Base-by-base conservation (phyloP, 2,113 vertebrate species). In the Riparia riparia region DNA sequence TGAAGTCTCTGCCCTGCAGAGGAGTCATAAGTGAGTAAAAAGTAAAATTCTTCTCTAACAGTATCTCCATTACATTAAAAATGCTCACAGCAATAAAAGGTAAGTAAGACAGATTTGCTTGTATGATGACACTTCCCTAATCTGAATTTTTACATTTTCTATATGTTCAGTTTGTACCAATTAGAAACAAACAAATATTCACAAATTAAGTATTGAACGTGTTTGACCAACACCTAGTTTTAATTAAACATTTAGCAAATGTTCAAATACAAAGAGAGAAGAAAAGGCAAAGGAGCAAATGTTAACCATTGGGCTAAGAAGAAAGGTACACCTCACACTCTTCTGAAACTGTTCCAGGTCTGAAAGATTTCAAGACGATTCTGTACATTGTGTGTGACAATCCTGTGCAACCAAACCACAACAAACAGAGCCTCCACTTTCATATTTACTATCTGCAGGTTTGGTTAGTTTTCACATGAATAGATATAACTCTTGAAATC, bases 381-480 rank as follows among this genome's bases (percentile, higher is more conserved):
- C 15, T 45, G 32, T 18, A 41, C 8, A 37, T 7, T n/a, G 11
- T 6, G 2, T 34, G 28, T 78, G 77, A 86, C 83, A 79, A 72
- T 29, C 45, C 89, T 65, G 57, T 71, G 54, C 82, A 95, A 58
- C 12, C 26, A 78, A 82, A 89, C 77, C 86, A 71, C 92, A 94
- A 93, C 82, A 94, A 90, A 86, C 42, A 64, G 41, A 92, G 28
- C 28, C 0, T 1, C n/a, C 25, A n/a, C 53, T 60, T 89, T 61
- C 39, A 76, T 41, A 64, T 64, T 78, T 82, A 70, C 32, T 86
- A 64, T 86, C 79, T 51, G 72, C 69, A 60, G 69, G 77, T 84
- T 84, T 84, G 57, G 69, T 91, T 81, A 79, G 41, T 91, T 94
- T 95, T 86, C 81, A 86, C 19, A 93, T 71, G 15, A 94, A 92